A percentile compares a stretch with the other conserved stretches of the same genome.
phyloP scores from a whole-genome alignment of 2,888 invertebrate genomes.

The Lobophora halterata region DNA sequence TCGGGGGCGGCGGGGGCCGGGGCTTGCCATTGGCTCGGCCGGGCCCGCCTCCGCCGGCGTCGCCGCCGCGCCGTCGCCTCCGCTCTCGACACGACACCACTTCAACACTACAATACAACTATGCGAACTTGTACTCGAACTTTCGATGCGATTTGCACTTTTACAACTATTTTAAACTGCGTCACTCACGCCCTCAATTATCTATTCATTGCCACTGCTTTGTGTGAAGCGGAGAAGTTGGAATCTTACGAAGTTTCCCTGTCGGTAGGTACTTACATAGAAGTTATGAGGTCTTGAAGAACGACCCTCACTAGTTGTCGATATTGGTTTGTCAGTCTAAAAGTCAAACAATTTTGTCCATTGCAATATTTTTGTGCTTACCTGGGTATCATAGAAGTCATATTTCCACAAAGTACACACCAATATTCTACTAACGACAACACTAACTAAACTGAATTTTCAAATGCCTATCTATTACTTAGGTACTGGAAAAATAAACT shows the following conservation, averaged over 20 bases:
- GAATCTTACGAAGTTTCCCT: slow-evolving; percentile 20
- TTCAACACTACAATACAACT: slow-evolving; percentile 54
- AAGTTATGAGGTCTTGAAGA: too few relatives aligned
- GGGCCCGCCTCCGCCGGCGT: slow-evolving; percentile 69
- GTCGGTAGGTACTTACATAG: slow-evolving; percentile 6
- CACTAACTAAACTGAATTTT: too few relatives aligned
- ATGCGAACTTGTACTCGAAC: slow-evolving; percentile 49
- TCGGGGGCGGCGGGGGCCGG: slow-evolving; percentile 64
- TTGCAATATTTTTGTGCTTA: too few relatives aligned
- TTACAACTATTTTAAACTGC: slow-evolving; percentile 43
- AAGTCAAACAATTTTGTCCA: too few relatives aligned
- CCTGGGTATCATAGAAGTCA: too few relatives aligned
- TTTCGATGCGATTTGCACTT: slow-evolving; percentile 46
- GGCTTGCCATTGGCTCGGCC: slow-evolving; percentile 72
- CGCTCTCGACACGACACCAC: slow-evolving; percentile 44
- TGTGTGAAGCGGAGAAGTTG: slow-evolving; percentile 18
- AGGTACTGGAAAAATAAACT: too few relatives aligned
- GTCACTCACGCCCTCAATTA: slow-evolving; percentile 33
- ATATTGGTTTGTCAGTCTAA: too few relatives aligned
- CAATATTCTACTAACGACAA: too few relatives aligned
- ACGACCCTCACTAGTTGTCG: too few relatives aligned
- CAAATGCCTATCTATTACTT: too few relatives aligned
- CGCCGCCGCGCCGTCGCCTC: slow-evolving; percentile 48
- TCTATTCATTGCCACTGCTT: slow-evolving; percentile 32
- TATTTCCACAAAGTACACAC: too few relatives aligned